A percentile compares a stretch with the other conserved stretches of the same genome.
Conservation (phyloP, 1,140 invertebrate species). For the Acromyrmex heyeri region DNA sequence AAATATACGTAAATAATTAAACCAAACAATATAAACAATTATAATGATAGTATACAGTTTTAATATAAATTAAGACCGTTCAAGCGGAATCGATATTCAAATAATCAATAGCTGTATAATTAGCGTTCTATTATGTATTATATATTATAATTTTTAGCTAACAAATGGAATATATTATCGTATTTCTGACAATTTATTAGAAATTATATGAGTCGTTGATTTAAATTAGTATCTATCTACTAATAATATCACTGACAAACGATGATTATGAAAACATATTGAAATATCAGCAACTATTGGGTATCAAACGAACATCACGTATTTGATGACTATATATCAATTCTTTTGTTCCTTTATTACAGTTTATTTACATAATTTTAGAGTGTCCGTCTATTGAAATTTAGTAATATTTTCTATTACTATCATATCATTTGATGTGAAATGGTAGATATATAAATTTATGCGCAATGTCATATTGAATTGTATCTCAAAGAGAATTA, state of each 20-base stretch:
- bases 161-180: conserved; percentile 11
- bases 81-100: conserved; percentile 8
- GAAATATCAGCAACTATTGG: conserved; percentile 6
- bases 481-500: neutral
- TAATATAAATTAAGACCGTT: conserved; percentile 17
- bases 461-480: neutral
- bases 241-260: conserved; percentile 31
- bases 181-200: conserved; percentile 36
- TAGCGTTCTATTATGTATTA: conserved; percentile 23
- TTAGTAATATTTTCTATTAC: conserved; percentile 38
- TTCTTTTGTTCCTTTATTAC: conserved; percentile 20
- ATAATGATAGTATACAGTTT: conserved; percentile 1
- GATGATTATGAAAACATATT: neutral
- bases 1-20: neutral
- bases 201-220: conserved; percentile 31
- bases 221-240: conserved; percentile 60
- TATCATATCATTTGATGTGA: neutral
- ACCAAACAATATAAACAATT: neutral
- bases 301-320: conserved; percentile 13
- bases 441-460: conserved; percentile 18
- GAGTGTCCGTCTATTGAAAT: neutral
- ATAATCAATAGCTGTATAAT: conserved; percentile 6
- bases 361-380: neutral
- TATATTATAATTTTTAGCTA: conserved; percentile 20
- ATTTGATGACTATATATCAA: conserved; percentile 37